A percentile compares a stretch with the other conserved stretches of the same genome.
Evolutionary conservation across 2,888 invertebrate species (phyloP).

Genomic region (Erebia ligea): DNA sequence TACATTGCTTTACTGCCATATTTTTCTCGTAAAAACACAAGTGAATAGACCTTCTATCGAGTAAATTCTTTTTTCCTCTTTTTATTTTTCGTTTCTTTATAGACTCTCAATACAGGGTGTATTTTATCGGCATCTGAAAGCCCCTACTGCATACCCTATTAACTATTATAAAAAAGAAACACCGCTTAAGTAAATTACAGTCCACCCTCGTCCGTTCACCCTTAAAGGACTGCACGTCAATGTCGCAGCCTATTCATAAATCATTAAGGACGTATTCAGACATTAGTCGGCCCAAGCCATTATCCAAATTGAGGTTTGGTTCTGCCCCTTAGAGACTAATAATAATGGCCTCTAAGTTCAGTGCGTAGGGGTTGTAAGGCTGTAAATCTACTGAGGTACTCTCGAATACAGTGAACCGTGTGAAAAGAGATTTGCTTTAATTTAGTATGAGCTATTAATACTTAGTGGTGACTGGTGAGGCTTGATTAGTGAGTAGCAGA

Average conservation of each 20-base stretch:
- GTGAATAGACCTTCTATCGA: no score
- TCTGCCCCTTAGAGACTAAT: conserved; percentile 19
- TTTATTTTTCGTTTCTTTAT: no score
- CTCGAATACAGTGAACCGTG: conserved; percentile 11
- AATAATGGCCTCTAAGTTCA: conserved; percentile 13
- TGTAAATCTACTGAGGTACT: conserved; percentile 11
- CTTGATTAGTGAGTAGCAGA: no score
- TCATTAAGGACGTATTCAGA: conserved; percentile 23
- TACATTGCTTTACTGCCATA: no score
- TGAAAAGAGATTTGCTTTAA: conserved; percentile 15
- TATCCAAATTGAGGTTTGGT: conserved; percentile 28
- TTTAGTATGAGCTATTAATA: neutral
- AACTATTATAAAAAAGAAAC: neutral
- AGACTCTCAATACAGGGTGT: no score
- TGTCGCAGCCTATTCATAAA: conserved; percentile 24
- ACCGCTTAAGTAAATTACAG: conserved; percentile 4
- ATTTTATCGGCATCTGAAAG: no score
- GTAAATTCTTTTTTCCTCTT: no score
- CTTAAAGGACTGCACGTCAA: conserved; percentile 16
- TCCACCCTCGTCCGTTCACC: conserved; percentile 5
- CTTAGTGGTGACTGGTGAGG: no score
- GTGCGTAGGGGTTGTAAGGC: conserved; percentile 3
- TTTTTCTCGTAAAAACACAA: no score
- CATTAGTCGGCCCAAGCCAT: conserved; percentile 20
- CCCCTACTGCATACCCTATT: no score